Evolutionary conservation across 2,113 vertebrate genomes (phyloP).

Genomic region (Mixornis gularis): DNA sequence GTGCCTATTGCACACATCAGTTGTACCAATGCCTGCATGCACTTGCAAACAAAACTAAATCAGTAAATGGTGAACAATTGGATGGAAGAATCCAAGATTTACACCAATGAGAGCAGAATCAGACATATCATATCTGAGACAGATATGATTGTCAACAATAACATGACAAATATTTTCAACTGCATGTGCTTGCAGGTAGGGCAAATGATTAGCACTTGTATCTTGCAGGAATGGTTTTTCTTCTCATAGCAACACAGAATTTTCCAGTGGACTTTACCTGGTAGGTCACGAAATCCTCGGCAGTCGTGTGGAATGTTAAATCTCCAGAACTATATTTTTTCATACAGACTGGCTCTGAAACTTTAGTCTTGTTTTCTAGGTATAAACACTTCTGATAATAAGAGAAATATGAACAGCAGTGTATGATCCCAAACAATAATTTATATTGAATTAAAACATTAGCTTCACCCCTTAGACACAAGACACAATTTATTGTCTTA

Average conservation of each 20-base stretch:
- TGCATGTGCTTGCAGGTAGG: not conserved
- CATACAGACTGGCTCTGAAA: constrained; percentile 28
- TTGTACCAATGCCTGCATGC: not conserved
- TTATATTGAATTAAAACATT: constrained; percentile 13
- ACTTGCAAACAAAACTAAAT: not conserved
- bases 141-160: not conserved
- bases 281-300: constrained; percentile 13
- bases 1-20: not conserved
- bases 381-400: constrained; percentile 21
- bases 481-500: not conserved
- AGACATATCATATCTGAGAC: not conserved
- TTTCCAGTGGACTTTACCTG: constrained; percentile 2
- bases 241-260: not conserved
- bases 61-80: not conserved
- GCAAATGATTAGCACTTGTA: not conserved
- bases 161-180: not conserved
- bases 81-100: not conserved
- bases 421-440: constrained; percentile 1
- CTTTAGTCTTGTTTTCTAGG: constrained; percentile 38
- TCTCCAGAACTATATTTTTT: not conserved
- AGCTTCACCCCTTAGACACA: not conserved
- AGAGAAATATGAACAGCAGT: constrained; percentile 18
- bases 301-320: not conserved
- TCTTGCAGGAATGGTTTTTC: not conserved
- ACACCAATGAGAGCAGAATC: not conserved